Evolutionary conservation across 2,797 vertebrate genomes (phyloP).

Genomic region (Pseudochromis fuscus): DNA sequence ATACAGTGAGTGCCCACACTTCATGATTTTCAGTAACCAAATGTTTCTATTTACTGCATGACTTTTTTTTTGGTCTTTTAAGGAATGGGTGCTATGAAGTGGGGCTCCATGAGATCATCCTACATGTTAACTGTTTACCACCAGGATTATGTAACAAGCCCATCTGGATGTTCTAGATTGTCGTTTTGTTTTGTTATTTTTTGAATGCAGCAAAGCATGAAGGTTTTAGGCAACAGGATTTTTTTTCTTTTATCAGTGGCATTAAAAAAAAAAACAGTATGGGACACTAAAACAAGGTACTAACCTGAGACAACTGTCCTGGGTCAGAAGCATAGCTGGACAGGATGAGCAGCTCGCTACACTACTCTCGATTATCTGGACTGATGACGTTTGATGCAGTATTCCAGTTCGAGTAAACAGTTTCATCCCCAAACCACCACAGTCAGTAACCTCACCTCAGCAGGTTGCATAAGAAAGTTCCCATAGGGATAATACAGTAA

Average conservation of each 20-base stretch:
- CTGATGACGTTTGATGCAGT: background rate
- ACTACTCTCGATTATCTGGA: conserved; percentile 22
- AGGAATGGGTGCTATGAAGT: conserved; percentile 41
- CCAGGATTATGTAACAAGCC: conserved; percentile 32
- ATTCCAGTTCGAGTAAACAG: conserved; percentile 41
- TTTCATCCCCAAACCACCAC: conserved; percentile 49
- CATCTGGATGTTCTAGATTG: conserved; percentile 67
- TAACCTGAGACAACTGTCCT: conserved; percentile 60
- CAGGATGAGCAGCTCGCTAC: conserved; percentile 7
- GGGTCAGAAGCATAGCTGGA: conserved; percentile 22
- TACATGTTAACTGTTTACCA: conserved; percentile 13
- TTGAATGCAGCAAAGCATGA: conserved; percentile 16
- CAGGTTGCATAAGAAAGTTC: conserved; percentile 74
- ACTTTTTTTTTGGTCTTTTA: conserved; percentile 48
- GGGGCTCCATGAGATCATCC: conserved; percentile 22
- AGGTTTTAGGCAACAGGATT: conserved; percentile 16
- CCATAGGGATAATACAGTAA: conserved; percentile 78
- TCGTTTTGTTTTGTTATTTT: no score
- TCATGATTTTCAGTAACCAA: conserved; percentile 42
- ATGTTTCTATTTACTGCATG: conserved; percentile 33
- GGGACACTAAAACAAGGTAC: conserved; percentile 16
- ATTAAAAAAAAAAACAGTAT: background rate
- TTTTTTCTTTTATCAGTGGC: no score
- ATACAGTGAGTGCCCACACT: conserved; percentile 2
- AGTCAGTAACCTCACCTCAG: conserved; percentile 57